These are phyloP conservation scores for Megalurothrips usitatus DNA, from an alignment of 2,888 invertebrate genomes.

Conservation along the genomic window DNA sequence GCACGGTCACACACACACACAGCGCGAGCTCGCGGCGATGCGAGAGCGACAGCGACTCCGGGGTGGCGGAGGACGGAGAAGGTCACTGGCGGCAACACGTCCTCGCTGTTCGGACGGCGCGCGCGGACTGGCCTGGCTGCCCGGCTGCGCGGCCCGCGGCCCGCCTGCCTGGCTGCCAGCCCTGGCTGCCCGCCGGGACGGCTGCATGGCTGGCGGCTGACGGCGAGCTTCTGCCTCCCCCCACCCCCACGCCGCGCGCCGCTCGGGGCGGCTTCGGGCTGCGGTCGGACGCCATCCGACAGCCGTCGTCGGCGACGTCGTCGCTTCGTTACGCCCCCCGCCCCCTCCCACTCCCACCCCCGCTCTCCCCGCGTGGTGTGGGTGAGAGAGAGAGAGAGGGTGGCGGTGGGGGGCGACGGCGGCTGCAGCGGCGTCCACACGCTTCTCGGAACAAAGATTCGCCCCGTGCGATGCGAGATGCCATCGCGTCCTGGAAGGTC, in stretches of 20 bases:
- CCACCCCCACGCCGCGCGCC: conserved; percentile 4
- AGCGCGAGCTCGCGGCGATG: neutral
- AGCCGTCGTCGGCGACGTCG: conserved; percentile 6
- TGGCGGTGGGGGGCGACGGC: neutral
- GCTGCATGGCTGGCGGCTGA: neutral
- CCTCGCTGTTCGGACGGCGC: neutral
- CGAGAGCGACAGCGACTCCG: neutral
- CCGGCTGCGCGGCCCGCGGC: neutral
- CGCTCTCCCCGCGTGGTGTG: neutral
- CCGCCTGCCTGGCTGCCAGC: neutral
- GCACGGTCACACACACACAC: neutral
- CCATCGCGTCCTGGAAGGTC: neutral
- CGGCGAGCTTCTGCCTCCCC: neutral
- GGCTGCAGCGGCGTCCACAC: neutral
- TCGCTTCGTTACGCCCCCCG: neutral
- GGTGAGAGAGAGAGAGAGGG: neutral
- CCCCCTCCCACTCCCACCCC: neutral
- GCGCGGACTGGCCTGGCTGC: neutral
- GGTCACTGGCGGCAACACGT: neutral
- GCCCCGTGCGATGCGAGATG: neutral
- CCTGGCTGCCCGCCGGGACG: neutral
- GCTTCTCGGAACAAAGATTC: too few species aligned
- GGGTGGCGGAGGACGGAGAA: neutral
- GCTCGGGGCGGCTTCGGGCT: conserved; percentile 1
- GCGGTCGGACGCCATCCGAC: neutral